Evolutionary conservation across 2,113 vertebrate species (phyloP), one percentile per base, ranked within the genome.

Genomic region (Charadrius vociferus): DNA sequence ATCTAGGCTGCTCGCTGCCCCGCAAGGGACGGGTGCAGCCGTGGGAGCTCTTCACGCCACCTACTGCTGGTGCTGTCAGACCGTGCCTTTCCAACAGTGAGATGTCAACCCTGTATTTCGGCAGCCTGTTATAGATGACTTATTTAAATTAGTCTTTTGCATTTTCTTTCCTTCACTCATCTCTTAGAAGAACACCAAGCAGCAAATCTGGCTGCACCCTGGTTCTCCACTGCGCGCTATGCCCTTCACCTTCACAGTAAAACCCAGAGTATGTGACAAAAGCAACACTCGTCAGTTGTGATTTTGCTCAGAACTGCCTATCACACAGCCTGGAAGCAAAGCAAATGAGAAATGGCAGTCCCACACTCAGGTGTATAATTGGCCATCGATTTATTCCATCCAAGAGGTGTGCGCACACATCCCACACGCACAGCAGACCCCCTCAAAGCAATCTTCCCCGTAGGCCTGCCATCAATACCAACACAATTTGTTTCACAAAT

Each of bases 21-120:
- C 50, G 7, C 1, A 1, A 49, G 39, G 58, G 22, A 66, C 0
- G 2, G 23, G 14, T 37, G 32, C 41, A 56, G 37, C 23, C 0
- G 0, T 10, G 45, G 45, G 39, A 72, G 66, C 36, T 67, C 11
- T 37, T 83, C 36, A 37, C n/a, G 7, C 11, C 19, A 27, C 3
- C 59, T 61, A 4, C 45, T 55, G 45, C 45, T 66, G 63, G 26
- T 10, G n/a, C 45, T 82, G 61, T 72, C 65, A 78, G 52, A 72
- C n/a, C 30, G 26, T 4, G 41, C 26, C n/a, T 73, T 50, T 83
- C 58, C 89, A 61, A 30, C 17, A 34, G 52, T 10, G 32, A 82
- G 32, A 37, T 24, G 18, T 45, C 8, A 45, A 45, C 45, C 45
- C 45, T 49, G 7, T 34, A 30, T 73, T 86, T 66, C 56, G 30